These are phyloP conservation scores for Phymastichus coffea DNA, from an alignment of 1,140 invertebrate genomes.

Conservation along the genomic window DNA sequence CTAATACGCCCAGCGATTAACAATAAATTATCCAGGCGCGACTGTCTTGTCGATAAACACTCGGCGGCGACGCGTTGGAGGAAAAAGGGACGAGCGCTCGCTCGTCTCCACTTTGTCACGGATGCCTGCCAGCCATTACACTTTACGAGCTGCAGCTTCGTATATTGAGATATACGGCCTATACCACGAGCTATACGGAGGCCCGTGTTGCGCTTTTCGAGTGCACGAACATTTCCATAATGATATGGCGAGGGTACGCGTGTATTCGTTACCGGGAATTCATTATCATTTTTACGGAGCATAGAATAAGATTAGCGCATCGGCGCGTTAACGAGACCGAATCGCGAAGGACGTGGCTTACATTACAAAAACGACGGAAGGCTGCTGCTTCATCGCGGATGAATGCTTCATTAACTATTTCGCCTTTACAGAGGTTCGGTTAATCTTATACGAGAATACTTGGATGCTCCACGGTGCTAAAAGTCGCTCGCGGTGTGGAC, in stretches of 20 bases:
- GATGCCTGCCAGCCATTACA: conserved; percentile 37
- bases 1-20: too few relatives aligned
- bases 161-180: conserved; percentile 39
- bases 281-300: conserved; percentile 43
- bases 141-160: conserved; percentile 38
- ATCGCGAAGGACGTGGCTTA: conserved; percentile 1
- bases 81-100: too few relatives aligned
- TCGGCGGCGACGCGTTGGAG: too few relatives aligned
- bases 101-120: conserved; percentile 37
- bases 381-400: background rate
- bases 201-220: too few relatives aligned
- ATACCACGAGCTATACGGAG: background rate
- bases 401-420: background rate
- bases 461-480: background rate
- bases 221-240: conserved; percentile 41
- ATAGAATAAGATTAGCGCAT: conserved; percentile 36
- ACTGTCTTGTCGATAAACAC: too few relatives aligned
- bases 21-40: too few relatives aligned
- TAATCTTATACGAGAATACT: too few relatives aligned
- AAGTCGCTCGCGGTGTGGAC: background rate
- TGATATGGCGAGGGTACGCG: conserved; percentile 34
- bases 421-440: background rate
- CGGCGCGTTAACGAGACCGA: conserved; percentile 21
- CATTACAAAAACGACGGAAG: too few relatives aligned
- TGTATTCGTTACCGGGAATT: conserved; percentile 40